These are phyloP conservation scores for Gasterosteus aculeatus DNA, from an alignment of 2,113 vertebrate species.

Conservation along the genomic window DNA sequence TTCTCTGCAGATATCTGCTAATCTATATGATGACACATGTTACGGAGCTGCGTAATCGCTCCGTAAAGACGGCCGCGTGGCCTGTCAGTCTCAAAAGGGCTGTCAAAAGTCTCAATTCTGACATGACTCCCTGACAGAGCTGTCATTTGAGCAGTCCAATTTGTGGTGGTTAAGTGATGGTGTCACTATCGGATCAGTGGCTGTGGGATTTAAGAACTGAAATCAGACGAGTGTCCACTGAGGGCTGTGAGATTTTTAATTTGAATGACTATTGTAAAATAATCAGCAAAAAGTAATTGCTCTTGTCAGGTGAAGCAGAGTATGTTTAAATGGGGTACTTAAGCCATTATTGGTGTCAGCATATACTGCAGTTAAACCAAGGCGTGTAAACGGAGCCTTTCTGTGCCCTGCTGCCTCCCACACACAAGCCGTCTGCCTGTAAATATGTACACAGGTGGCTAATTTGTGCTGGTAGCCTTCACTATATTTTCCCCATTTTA, in stretches of 20 bases:
- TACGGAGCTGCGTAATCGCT: constrained; percentile 17
- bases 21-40: constrained; percentile 29
- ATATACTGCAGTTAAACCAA: constrained; percentile 78
- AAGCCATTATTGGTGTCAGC: constrained; percentile 70
- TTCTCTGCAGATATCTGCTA: constrained; percentile 25
- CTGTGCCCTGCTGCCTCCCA: constrained; percentile 73
- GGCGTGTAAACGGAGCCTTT: constrained; percentile 82
- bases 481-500: constrained; percentile 39
- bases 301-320: constrained; percentile 67
- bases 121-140: constrained; percentile 44
- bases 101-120: constrained; percentile 34
- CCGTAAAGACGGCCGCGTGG: constrained; percentile 5
- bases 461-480: constrained; percentile 44
- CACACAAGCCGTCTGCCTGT: constrained; percentile 66
- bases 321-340: constrained; percentile 78
- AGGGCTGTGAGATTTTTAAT: constrained; percentile 68
- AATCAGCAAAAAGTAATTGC: constrained; percentile 67
- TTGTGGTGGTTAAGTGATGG: constrained; percentile 36
- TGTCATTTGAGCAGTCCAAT: constrained; percentile 50
- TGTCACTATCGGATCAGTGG: constrained; percentile 66
- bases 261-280: constrained; percentile 73
- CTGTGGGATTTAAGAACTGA: constrained; percentile 42
- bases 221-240: constrained; percentile 63
- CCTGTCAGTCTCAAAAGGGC: constrained; percentile 25
- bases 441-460: constrained; percentile 67